A percentile compares a stretch with the other conserved stretches of the same genome.
Evolutionary conservation across 2,797 vertebrate species (phyloP).

Genomic region (Eulemur albifrons): DNA sequence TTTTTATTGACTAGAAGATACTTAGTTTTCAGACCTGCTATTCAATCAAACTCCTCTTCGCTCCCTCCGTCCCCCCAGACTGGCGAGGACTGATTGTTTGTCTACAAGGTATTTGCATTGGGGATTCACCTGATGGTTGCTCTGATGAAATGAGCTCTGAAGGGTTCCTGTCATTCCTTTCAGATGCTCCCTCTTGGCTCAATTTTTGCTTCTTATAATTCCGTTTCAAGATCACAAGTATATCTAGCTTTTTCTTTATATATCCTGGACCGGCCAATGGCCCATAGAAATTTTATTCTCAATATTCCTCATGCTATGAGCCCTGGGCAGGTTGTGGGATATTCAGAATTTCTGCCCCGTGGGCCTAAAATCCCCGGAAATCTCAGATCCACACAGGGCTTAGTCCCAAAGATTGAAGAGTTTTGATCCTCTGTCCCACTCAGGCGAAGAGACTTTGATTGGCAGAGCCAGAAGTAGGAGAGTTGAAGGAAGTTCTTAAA

Average conservation of each 20-base stretch:
- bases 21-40: not conserved
- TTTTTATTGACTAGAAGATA: not conserved
- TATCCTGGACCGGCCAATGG: not conserved
- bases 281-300: not conserved
- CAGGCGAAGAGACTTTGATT: slow-evolving; percentile 51
- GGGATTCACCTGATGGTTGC: not conserved
- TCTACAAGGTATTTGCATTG: not conserved
- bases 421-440: not conserved
- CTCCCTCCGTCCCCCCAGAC: fast-evolving
- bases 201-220: not conserved
- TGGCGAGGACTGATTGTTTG: not conserved
- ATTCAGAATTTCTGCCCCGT: not conserved
- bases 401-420: not conserved
- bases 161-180: not conserved
- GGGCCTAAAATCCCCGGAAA: slow-evolving; percentile 26
- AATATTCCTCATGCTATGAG: not conserved
- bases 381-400: slow-evolving; percentile 27
- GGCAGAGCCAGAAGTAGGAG: slow-evolving; percentile 56
- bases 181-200: not conserved
- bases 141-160: not conserved
- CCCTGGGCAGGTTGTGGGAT: not conserved
- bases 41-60: not conserved
- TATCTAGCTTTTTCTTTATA: not conserved
- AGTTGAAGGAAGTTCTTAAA: slow-evolving; percentile 76
- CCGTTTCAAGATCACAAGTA: not conserved